Base-by-base conservation (phyloP, 2,888 invertebrate genomes). In the Lathronympha strigana region DNA sequence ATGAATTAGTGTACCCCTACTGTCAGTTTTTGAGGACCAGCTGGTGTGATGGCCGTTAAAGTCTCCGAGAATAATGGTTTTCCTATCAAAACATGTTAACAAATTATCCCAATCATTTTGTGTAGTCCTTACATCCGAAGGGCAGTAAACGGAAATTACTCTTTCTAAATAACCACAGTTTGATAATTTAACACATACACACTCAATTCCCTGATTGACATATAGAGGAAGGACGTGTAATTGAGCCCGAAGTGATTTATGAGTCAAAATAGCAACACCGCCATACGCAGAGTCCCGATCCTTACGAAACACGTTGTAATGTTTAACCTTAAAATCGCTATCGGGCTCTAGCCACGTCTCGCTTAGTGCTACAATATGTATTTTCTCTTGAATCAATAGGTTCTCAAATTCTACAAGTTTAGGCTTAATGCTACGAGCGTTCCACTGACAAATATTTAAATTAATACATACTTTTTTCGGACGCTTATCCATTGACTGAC, bases 321-420 rank as follows among this genome's bases (percentile, higher is more conserved):
- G 47, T 19, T 25, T 69, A 17, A 75, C 36, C 6, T 61, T 69
- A 11, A 75, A 33, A 2, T 13, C 1, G 19, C 38, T 64, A 0
- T 72, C 67, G 0, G 67, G 49, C 0, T 70, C 68, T 4, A 75
- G 49, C 74, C 75, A 75, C 0, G 74, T 75, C 60, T 77, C 74
- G 40, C 71, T 11, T 45, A 45, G 2, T 1, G 13, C 21, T 11
- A 9, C 45, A 21, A 45, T 21, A 2, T 45, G 45, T 1, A 73
- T 63, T 38, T 73, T 74, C 66, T 74, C 69, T 47, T 69, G 63
- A 6, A 13, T 17, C 17, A 76, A 53, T 1, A 74, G 21, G 1
- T 25, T 1, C 58, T 72, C 72, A 6, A 76, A 68, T 0, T 19
- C 21, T 33, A 23, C 2, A 5, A 36, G 9, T 49, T 76, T 76